Conservation (phyloP, 2,113 vertebrate genomes). For the Amphiprion ocellaris region DNA sequence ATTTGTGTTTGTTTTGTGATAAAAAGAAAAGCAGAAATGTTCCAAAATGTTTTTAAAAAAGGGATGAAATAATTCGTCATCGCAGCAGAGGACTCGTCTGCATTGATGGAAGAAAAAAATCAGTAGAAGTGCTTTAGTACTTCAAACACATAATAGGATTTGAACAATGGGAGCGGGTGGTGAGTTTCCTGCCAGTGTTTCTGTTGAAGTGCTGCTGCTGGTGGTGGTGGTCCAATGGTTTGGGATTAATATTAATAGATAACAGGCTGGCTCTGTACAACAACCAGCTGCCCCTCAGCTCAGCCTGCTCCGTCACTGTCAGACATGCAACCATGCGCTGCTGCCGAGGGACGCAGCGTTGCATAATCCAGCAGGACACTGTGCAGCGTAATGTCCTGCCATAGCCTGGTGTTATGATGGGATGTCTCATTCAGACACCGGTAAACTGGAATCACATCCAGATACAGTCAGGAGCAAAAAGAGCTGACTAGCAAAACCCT, state of each 20-base stretch:
- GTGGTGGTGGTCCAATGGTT: conserved; percentile 31
- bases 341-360: conserved; percentile 45
- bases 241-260: conserved; percentile 60
- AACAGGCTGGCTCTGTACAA: conserved; percentile 54
- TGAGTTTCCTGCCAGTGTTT: conserved; percentile 11
- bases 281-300: conserved; percentile 46
- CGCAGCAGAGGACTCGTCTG: neutral
- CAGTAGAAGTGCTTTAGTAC: neutral
- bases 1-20: neutral
- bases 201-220: conserved; percentile 5
- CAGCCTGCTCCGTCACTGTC: conserved; percentile 63
- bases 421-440: conserved; percentile 46
- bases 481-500: neutral
- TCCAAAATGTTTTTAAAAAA: neutral
- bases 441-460: conserved; percentile 14
- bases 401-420: conserved; percentile 42
- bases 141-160: conserved; percentile 23
- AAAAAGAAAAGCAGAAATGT: neutral
- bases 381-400: conserved; percentile 58
- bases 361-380: conserved; percentile 70
- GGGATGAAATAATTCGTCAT: neutral
- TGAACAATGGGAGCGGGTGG: neutral
- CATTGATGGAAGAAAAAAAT: neutral
- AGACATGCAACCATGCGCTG: conserved; percentile 31
- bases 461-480: neutral